Percentiles rank a stretch among this genome's conserved stretches.
Conservation (phyloP, 2,797 vertebrate species). For the Oreonectes daqikongensis region DNA sequence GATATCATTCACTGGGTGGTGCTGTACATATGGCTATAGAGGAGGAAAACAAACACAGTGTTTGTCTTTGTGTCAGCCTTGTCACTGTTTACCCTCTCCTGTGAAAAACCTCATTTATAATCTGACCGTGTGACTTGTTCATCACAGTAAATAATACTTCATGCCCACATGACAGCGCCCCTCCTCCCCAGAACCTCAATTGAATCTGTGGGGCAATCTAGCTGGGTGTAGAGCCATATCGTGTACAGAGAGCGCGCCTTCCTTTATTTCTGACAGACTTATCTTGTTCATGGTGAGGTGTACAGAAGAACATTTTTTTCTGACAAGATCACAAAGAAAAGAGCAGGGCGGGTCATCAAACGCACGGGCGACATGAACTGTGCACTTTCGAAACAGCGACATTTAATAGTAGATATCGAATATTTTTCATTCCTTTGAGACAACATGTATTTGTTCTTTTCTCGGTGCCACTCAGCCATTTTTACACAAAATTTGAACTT, state of each 20-base stretch:
- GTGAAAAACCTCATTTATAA: constrained; percentile 41
- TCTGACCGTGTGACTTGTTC: constrained; percentile 35
- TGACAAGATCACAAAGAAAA: constrained; percentile 48
- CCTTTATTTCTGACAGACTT: constrained; percentile 57
- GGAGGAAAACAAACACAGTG: constrained; percentile 21
- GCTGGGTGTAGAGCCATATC: constrained; percentile 38
- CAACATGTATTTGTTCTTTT: constrained; percentile 24
- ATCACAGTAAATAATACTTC: constrained; percentile 45
- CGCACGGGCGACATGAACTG: constrained; percentile 32
- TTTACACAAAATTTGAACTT: constrained; percentile 19
- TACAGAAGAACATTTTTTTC: constrained; percentile 45
- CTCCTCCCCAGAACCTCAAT: neutral
- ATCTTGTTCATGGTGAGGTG: constrained; percentile 47
- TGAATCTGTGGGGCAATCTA: constrained; percentile 42
- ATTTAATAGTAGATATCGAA: constrained; percentile 48
- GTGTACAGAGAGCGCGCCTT: constrained; percentile 30
- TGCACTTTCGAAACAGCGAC: constrained; percentile 39
- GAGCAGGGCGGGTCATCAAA: constrained; percentile 45
- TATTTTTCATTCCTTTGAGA: constrained; percentile 28
- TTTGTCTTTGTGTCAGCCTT: constrained; percentile 33
- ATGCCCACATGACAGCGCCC: constrained; percentile 24
- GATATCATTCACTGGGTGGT: constrained; percentile 27
- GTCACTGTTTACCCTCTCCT: constrained; percentile 33
- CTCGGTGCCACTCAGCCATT: neutral
- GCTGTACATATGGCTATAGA: constrained; percentile 9